Conservation (phyloP, 2,797 vertebrate genomes). For the Hippopotamyrus pictus region DNA sequence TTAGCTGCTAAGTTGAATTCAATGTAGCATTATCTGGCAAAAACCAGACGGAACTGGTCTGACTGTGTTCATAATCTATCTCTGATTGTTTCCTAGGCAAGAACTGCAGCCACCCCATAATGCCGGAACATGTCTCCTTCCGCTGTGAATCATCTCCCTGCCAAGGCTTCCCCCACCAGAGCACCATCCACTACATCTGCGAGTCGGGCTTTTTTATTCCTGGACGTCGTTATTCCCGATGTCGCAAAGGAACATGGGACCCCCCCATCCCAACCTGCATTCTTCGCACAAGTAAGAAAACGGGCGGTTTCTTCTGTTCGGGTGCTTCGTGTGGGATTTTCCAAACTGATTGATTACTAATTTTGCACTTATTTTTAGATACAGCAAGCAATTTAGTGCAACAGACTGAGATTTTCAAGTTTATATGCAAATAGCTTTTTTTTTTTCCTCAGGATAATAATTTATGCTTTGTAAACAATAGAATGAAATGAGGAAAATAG, state of each 20-base stretch:
- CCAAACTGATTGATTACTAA: background rate
- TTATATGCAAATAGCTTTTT: background rate
- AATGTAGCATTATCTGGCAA: background rate
- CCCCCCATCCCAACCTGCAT: constrained; percentile 46
- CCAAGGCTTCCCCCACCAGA: constrained; percentile 53
- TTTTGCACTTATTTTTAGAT: background rate
- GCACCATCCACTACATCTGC: constrained; percentile 57
- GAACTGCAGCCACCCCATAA: constrained; percentile 58
- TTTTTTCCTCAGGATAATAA: background rate
- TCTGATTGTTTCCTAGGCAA: constrained; percentile 39
- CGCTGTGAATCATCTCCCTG: constrained; percentile 62
- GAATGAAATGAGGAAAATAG: background rate
- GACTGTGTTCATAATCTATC: background rate
- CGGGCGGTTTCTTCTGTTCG: background rate
- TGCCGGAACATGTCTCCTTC: constrained; percentile 60
- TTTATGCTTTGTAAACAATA: background rate
- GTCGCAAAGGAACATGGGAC: constrained; percentile 51
- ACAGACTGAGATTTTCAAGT: background rate
- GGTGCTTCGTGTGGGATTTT: background rate
- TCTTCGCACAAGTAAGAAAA: constrained; percentile 46
- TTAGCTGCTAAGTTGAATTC: background rate
- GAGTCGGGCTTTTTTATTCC: constrained; percentile 50
- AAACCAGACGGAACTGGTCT: background rate
- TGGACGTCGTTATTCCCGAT: constrained; percentile 38
- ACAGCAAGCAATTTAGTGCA: background rate